These are phyloP conservation scores for Epinotia ramella DNA, from an alignment of 2,888 invertebrate genomes.

Conservation along the genomic window DNA sequence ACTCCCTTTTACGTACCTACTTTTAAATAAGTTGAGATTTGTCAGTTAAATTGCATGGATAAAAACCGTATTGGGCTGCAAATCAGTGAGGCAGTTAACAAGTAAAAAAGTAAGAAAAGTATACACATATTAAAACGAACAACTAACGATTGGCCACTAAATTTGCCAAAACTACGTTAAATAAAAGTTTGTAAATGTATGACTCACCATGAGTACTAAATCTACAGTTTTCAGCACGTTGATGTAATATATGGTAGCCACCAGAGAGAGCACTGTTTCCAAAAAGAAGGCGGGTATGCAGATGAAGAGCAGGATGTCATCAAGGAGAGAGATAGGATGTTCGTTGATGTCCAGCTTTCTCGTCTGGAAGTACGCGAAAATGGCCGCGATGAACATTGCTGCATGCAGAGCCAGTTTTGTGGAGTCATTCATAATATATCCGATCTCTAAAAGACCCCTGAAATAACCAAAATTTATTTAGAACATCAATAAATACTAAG, in stretches of 20 bases:
- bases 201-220: constrained; percentile 83
- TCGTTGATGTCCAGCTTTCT: constrained; percentile 87
- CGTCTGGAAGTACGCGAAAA: constrained; percentile 87
- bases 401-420: constrained; percentile 84
- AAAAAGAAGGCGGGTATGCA: constrained; percentile 90
- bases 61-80: no score
- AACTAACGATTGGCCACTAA: no score
- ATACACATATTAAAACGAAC: no score
- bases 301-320: constrained; percentile 89
- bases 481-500: background rate
- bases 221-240: constrained; percentile 82
- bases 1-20: no score
- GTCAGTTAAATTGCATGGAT: no score
- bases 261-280: constrained; percentile 88
- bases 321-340: constrained; percentile 87
- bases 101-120: no score
- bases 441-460: constrained; percentile 79
- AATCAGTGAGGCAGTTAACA: no score
- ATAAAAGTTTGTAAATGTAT: background rate
- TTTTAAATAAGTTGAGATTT: no score
- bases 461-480: constrained; percentile 50
- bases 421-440: constrained; percentile 78
- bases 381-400: constrained; percentile 84
- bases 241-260: constrained; percentile 85
- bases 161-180: background rate